These are phyloP conservation scores for Hymenopus coronatus DNA, from an alignment of 2,888 invertebrate genomes.

Conservation along the genomic window DNA sequence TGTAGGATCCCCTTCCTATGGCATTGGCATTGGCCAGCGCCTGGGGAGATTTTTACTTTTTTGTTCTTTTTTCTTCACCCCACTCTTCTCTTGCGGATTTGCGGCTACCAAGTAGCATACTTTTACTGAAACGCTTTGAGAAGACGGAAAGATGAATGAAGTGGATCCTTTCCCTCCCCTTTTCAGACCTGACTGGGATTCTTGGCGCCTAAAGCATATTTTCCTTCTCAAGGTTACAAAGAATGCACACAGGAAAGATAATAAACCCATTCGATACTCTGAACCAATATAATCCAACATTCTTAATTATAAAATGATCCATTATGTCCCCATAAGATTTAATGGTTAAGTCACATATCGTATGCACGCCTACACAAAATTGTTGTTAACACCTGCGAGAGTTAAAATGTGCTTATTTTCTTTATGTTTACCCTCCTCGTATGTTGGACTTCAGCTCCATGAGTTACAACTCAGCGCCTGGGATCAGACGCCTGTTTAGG, in stretches of 20 bases:
- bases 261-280: not conserved
- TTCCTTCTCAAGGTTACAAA: not conserved
- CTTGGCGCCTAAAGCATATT: not conserved
- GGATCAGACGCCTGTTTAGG: too few species aligned
- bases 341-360: too few species aligned
- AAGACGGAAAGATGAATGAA: not conserved
- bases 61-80: not conserved
- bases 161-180: not conserved
- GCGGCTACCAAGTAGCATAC: not conserved
- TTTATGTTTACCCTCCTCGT: too few species aligned
- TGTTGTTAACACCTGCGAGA: too few species aligned
- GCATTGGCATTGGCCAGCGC: not conserved
- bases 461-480: too few species aligned
- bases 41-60: not conserved
- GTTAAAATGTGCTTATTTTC: too few species aligned
- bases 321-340: too few species aligned
- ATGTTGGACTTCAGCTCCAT: too few species aligned
- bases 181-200: not conserved
- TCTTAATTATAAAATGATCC: too few species aligned
- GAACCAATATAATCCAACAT: not conserved
- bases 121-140: not conserved
- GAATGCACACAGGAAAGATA: not conserved
- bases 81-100: not conserved
- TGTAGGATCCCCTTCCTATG: not conserved
- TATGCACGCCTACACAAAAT: too few species aligned